phyloP scores from a whole-genome alignment of 2,797 vertebrate species.

The Labeo calbasu region DNA sequence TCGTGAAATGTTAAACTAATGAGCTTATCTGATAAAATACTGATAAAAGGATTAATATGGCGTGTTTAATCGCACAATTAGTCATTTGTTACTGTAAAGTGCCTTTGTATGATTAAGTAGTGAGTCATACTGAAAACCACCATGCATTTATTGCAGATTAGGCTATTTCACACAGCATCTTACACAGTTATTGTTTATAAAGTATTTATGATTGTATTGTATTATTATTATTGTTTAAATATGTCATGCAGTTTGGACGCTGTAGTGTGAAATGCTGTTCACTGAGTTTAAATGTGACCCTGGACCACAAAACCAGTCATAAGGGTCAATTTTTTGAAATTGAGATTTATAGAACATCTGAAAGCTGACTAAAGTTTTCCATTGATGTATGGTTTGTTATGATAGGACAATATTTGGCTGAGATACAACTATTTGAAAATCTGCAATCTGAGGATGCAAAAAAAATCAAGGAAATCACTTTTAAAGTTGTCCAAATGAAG shows the following conservation, averaged over 20 bases:
- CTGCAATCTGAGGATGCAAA: too few species aligned
- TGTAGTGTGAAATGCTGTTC: background rate
- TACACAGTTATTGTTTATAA: background rate
- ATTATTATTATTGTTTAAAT: conserved; percentile 4
- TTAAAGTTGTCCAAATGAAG: too few species aligned
- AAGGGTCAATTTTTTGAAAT: too few species aligned
- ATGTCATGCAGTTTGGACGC: background rate
- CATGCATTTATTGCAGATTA: background rate
- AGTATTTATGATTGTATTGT: background rate
- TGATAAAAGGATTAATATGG: background rate
- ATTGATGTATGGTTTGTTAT: too few species aligned
- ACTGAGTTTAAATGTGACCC: too few species aligned
- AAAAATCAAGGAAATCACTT: too few species aligned
- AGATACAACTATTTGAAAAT: too few species aligned
- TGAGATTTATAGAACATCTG: too few species aligned
- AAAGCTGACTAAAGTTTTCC: too few species aligned
- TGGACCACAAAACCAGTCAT: too few species aligned
- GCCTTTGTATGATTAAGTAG: background rate
- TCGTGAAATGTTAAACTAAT: background rate
- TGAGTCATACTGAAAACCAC: background rate
- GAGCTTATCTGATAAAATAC: background rate
- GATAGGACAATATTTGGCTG: too few species aligned
- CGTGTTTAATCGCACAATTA: background rate
- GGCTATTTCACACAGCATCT: background rate
- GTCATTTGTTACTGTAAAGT: background rate